Percentiles rank a stretch among this genome's conserved stretches.
Conservation (phyloP, 2,113 vertebrate species). For the Vimba vimba region DNA sequence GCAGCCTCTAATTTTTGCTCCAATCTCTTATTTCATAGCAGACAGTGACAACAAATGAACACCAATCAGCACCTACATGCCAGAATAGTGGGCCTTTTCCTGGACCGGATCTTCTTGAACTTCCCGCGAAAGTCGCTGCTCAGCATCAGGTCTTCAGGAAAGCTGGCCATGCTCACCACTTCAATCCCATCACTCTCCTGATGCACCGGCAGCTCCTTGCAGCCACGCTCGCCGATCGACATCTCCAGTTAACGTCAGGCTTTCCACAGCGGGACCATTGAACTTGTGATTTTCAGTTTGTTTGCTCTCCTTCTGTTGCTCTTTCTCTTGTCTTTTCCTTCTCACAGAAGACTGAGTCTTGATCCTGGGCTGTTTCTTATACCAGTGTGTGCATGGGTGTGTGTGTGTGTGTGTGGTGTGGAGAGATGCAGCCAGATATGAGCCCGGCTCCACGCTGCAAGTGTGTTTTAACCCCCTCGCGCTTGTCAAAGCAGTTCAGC, state of each 20-base stretch:
- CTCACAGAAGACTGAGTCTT: not conserved
- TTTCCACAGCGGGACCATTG: conserved; percentile 64
- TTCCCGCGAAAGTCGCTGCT: conserved; percentile 80
- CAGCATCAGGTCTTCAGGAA: conserved; percentile 70
- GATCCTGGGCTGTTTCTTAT: conserved; percentile 35
- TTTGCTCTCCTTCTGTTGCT: not conserved
- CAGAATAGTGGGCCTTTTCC: conserved; percentile 92
- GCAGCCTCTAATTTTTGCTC: not conserved
- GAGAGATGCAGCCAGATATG: conserved; percentile 53
- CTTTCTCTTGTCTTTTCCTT: conserved; percentile 1
- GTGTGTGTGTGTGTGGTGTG: conserved; percentile 41
- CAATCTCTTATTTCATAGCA: conserved; percentile 4
- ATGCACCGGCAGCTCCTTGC: conserved; percentile 74
- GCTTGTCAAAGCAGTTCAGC: conserved; percentile 83
- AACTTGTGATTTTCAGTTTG: conserved; percentile 41
- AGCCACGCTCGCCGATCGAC: conserved; percentile 82
- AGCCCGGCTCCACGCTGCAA: conserved; percentile 20
- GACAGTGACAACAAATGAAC: not conserved
- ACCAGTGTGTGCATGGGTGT: conserved; percentile 16
- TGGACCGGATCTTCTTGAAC: conserved; percentile 83
- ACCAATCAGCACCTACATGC: conserved; percentile 82
- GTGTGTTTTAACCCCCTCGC: conserved; percentile 70
- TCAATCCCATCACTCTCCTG: conserved; percentile 74
- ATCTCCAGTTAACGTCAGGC: conserved; percentile 72
- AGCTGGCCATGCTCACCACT: conserved; percentile 69